A percentile compares a stretch with the other conserved stretches of the same genome.
Evolutionary conservation across 2,888 invertebrate genomes (phyloP).

Genomic region (Aporophyla lueneburgensis): DNA sequence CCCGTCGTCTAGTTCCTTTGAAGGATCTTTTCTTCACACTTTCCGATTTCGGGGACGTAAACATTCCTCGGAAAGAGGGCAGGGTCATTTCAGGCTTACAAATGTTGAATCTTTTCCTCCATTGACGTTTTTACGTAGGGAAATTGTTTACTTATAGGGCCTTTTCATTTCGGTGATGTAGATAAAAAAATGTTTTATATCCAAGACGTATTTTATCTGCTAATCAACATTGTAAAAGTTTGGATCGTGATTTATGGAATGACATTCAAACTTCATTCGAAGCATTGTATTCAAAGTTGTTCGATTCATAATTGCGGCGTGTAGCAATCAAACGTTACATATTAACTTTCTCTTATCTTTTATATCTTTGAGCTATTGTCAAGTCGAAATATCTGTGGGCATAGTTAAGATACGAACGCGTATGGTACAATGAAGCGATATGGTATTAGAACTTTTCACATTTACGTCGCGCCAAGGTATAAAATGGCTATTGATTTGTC

Average conservation of each 20-base stretch:
- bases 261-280: constrained; percentile 35
- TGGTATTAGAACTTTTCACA: constrained; percentile 21
- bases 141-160: constrained; percentile 39
- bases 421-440: constrained; percentile 14
- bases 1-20: constrained; percentile 36
- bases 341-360: constrained; percentile 60
- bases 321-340: constrained; percentile 54
- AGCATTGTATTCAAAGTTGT: constrained; percentile 42
- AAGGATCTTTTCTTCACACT: constrained; percentile 55
- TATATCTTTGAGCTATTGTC: constrained; percentile 54
- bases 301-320: constrained; percentile 29
- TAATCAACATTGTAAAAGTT: constrained; percentile 31
- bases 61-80: constrained; percentile 39
- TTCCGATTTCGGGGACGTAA: constrained; percentile 55
- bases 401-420: constrained; percentile 33
- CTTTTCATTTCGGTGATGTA: constrained; percentile 21
- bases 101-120: constrained; percentile 34
- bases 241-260: constrained; percentile 34
- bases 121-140: constrained; percentile 27
- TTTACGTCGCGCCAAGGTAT: neutral
- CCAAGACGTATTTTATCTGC: constrained; percentile 13
- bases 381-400: constrained; percentile 40
- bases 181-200: constrained; percentile 21
- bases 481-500: neutral
- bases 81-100: constrained; percentile 47